Conservation (phyloP, 2,113 vertebrate species). For the Hydrolagus affinis region DNA sequence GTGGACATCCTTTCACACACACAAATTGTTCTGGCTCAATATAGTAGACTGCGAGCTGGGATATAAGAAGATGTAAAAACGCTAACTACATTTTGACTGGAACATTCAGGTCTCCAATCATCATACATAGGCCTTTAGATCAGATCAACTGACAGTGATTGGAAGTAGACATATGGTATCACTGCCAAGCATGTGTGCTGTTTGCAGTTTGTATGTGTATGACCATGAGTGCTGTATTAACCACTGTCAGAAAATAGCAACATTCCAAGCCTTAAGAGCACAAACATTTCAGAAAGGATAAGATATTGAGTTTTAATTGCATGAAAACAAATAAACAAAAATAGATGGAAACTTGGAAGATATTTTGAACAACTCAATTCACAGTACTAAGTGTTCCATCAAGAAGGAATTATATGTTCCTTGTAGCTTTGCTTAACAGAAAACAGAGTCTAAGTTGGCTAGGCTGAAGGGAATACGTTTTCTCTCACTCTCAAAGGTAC, state of each 20-base stretch:
- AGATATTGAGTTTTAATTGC: neutral
- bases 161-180: neutral
- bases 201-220: neutral
- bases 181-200: neutral
- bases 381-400: neutral
- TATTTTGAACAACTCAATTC: neutral
- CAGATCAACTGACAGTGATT: neutral
- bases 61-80: too few relatives aligned
- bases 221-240: neutral
- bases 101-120: neutral
- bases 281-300: too few relatives aligned
- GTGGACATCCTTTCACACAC: too few relatives aligned
- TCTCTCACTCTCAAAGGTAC: neutral
- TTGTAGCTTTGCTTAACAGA: neutral
- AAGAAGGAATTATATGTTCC: neutral
- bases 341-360: neutral
- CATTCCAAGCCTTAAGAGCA: neutral
- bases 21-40: too few relatives aligned
- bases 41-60: too few relatives aligned
- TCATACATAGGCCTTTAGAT: neutral
- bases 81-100: neutral
- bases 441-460: neutral
- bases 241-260: neutral
- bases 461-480: neutral
- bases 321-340: neutral